Evolutionary conservation across 2,888 invertebrate genomes (phyloP).

Genomic region (Andricus quercusramuli): DNA sequence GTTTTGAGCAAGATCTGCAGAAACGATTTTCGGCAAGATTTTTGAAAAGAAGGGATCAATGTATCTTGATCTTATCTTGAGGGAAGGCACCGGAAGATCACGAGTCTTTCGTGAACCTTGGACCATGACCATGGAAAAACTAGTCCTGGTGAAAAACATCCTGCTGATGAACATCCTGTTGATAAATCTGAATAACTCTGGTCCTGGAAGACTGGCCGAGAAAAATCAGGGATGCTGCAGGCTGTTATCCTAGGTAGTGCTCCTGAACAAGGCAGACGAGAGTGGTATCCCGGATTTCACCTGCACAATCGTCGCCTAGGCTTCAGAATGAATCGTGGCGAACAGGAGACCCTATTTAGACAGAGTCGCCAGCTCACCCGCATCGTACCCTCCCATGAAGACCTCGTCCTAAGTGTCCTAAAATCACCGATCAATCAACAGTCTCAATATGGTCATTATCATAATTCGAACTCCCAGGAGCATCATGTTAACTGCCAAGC

Average conservation of each 20-base stretch:
- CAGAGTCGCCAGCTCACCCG: slow-evolving; percentile 82
- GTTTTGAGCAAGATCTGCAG: not conserved
- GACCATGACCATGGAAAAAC: not conserved
- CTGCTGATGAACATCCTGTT: not conserved
- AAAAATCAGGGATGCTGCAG: slow-evolving; percentile 69
- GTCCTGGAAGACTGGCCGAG: slow-evolving; percentile 32
- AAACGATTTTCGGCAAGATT: not conserved
- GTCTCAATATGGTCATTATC: slow-evolving; percentile 56
- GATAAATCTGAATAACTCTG: not conserved
- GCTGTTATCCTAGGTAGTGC: slow-evolving; percentile 72
- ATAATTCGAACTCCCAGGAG: slow-evolving; percentile 60
- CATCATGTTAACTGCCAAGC: slow-evolving; percentile 71
- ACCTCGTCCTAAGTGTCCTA: slow-evolving; percentile 82
- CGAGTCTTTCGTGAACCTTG: not conserved
- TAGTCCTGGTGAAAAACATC: not conserved
- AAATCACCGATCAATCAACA: slow-evolving; percentile 80
- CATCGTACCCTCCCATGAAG: slow-evolving; percentile 77
- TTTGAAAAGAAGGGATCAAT: not conserved
- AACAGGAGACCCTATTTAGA: slow-evolving; percentile 83
- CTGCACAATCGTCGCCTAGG: slow-evolving; percentile 64
- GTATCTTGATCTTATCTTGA: not conserved
- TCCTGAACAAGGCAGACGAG: slow-evolving; percentile 70
- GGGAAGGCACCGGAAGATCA: not conserved
- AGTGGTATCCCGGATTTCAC: slow-evolving; percentile 70
- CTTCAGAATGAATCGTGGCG: slow-evolving; percentile 82